Evolutionary conservation across 2,113 vertebrate species (phyloP), one percentile per base, ranked within the genome.

Genomic region (Entelurus aequoreus): DNA sequence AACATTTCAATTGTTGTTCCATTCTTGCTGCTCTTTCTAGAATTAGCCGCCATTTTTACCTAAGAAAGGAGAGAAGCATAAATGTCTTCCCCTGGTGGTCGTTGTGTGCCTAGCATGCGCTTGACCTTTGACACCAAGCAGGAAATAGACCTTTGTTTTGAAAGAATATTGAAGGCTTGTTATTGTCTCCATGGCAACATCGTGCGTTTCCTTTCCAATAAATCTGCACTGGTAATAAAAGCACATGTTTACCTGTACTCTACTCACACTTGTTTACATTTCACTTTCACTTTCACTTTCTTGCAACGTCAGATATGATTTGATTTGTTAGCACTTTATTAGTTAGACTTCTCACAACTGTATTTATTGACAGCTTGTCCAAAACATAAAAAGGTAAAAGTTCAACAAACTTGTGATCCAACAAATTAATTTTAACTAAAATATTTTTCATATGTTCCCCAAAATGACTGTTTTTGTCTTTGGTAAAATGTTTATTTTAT

Each of bases 161-260:
- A 46, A 46, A 12, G 12, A 4, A 11, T 19, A 35, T 12, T 2
- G 8, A 53, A 53, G 42, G 42, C 42, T 46, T 46, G 5, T 53
- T 53, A 4, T 46, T 48, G 59, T 60, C 46, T 76, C 61, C 71
- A 65, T 50, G 71, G 67, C 71, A 75, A 61, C 54, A 37, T 16
- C 5, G 15, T 66, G 74, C 74, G 66, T 84, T 81, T 83, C 79
- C 73, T 90, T 74, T 86, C 7, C 6, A 42, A 80, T 88, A 55
- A 85, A 86, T 87, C 89, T 85, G 86, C 87, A 91, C 87, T 88
- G 84, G 84, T 89, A 91, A 89, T 91, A 91, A 91, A 91, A 91
- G 90, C 90, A 90, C 90, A 91, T 86, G 80, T 76, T 90, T 91
- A 88, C 87, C 70, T 62, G 69, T 84, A 58, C 12, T 55, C 38